Evolutionary conservation across 1,140 invertebrate species (phyloP).

Genomic region (Drusus annulatus): DNA sequence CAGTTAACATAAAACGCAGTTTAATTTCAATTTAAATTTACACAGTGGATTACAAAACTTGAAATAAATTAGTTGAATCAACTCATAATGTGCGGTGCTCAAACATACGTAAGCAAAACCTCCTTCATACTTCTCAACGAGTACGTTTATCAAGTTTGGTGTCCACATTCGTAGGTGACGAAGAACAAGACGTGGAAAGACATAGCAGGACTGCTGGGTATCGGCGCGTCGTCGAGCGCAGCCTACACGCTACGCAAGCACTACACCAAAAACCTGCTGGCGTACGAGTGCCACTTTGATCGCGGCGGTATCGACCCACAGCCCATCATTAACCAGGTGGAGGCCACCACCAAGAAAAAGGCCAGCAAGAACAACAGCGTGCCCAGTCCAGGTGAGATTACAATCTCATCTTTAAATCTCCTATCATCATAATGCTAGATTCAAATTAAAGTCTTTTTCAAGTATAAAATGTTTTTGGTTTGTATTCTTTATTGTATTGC

Average conservation of each 20-base stretch:
- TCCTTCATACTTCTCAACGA: conserved; percentile 25
- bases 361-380: conserved; percentile 85
- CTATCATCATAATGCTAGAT: too few species aligned
- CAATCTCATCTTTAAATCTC: too few species aligned
- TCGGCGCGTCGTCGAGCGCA: conserved; percentile 96
- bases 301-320: conserved; percentile 95
- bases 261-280: conserved; percentile 96
- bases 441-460: too few species aligned
- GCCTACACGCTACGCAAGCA: conserved; percentile 97
- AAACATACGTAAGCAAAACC: conserved; percentile 54
- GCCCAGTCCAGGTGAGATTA: conserved; percentile 83
- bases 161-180: conserved; percentile 82
- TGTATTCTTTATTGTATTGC: too few species aligned
- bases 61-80: too few species aligned
- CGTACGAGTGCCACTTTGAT: conserved; percentile 97
- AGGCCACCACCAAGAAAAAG: conserved; percentile 92
- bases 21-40: too few species aligned
- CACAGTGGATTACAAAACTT: too few species aligned
- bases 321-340: conserved; percentile 95
- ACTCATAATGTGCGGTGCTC: conserved; percentile 18
- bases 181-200: conserved; percentile 99
- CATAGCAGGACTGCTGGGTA: conserved; percentile 92
- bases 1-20: too few species aligned
- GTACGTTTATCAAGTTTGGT: conserved; percentile 7
- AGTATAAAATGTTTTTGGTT: too few species aligned